Base-by-base conservation (phyloP, 2,888 invertebrate species). In the Drosophila basisetae region DNA sequence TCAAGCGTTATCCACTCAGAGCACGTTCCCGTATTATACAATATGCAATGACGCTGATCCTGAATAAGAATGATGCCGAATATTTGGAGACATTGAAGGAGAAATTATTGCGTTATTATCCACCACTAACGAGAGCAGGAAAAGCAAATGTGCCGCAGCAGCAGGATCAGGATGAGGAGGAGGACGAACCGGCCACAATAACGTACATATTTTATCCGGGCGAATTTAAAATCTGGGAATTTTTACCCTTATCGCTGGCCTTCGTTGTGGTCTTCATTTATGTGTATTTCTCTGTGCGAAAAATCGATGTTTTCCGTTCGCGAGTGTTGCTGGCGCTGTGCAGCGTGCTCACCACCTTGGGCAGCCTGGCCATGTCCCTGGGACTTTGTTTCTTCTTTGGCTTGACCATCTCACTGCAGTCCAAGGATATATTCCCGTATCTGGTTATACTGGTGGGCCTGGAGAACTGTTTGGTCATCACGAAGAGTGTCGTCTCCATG, bases 351-450 rank as follows among this genome's bases (percentile, higher is more conserved):
- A 98, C 98, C 0, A 97, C 97, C 10, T 94, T 96, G 18, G 96
- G 97, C 4, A 98, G 98, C 58, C 94, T 99, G 13, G 95, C 97
- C 41, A 99, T 99, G 97, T 98, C 99, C 0, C 95, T 98, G 91
- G 97, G 97, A 2, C 94, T 97, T 59, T 97, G 97, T 92, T 97
- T 97, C 91, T 97, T 97, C 91, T 97, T 97, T 90, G 98, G 97
- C 1, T 94, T 97, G 83, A 96, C 97, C 0, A 94, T 97, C 61
- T 96, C 96, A 78, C 94, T 96, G 61, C 96, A 96, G 91, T 97
- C 96, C 13, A 97, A 98, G 92, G 98, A 98, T 92, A 95, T 99
- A 33, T 99, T 98, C 92, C 99, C 99, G 0, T 99, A 99, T 93
- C 94, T 99, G 73, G 98, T 99, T 1, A 96, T 99, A 73, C 95